phyloP scores from a whole-genome alignment of 64 coral and sea anemone genomes.

The Dendronephthya gigantea region DNA sequence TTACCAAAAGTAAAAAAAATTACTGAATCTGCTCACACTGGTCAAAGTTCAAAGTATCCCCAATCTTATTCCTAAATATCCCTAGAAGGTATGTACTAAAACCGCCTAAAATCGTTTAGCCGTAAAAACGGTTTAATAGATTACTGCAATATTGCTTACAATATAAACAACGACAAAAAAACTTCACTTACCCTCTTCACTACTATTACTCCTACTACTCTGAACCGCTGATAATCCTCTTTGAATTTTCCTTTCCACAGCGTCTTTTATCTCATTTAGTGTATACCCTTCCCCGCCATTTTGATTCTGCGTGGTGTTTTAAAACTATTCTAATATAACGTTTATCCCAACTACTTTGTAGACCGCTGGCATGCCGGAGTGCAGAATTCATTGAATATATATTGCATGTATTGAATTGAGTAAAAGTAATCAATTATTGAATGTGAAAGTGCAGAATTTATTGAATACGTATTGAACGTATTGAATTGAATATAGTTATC shows the following conservation, averaged over 20 bases:
- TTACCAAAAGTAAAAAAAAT: background rate
- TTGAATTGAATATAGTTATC: conserved; percentile 9
- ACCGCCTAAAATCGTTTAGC: background rate
- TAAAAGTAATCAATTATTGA: background rate
- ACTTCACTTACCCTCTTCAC: background rate
- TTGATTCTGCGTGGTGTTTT: background rate
- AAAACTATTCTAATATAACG: background rate
- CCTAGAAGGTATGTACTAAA: no score
- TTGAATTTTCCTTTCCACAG: background rate
- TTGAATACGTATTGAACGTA: conserved; percentile 16
- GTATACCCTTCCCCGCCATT: background rate
- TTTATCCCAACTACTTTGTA: background rate
- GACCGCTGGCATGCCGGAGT: conserved; percentile 10
- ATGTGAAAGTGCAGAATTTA: no score
- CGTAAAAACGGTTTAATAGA: background rate
- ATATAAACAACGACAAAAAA: background rate
- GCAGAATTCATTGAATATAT: conserved; percentile 31
- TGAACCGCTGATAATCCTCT: background rate
- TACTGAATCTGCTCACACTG: no score
- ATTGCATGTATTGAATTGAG: background rate
- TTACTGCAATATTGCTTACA: background rate
- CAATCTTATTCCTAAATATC: no score
- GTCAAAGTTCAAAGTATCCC: background rate
- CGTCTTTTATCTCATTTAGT: conserved; percentile 1
- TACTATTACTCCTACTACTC: background rate